Evolutionary conservation across 2,797 vertebrate species (phyloP), one percentile per base, ranked within the genome.

Genomic region (Ara ararauna): DNA sequence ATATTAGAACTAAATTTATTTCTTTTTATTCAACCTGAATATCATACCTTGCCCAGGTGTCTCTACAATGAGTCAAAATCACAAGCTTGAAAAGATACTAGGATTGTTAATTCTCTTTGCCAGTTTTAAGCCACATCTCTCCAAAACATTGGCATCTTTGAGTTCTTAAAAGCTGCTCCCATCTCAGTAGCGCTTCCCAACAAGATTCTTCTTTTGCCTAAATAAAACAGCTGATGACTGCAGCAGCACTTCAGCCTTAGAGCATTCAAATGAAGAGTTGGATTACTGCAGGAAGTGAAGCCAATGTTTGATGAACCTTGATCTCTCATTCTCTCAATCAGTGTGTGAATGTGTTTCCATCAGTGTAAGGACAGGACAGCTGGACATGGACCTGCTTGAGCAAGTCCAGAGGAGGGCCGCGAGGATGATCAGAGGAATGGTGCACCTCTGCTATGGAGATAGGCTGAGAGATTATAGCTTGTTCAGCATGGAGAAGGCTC

Each of bases 191-290:
- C 79, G 76, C 93, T 62, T n/a, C 85, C 68, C 40, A 67, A 30
- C 75, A 71, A 88, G 93, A 76, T 70, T 94, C 30, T 95, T 89
- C 44, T 85, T 90, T 96, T 94, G 79, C 53, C n/a, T 91, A 62
- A 95, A 90, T 87, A 58, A 89, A 89, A n/a, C 36, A 92, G 48
- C n/a, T 89, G 48, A 85, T 95, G 91, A 77, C 64, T 85, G 50
- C 86, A 27, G 60, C 54, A 82, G n/a, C 86, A 38, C 71, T 94
- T 94, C 64, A 90, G 13, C 68, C 68, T 94, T 75, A 62, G 78
- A 92, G 65, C 80, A 74, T 87, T 91, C 80, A 85, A 6, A 91
- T 24, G 6, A 82, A 90, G 80, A 82, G 23, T 73, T 93, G 76
- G 54, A 90, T 96, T 85, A 79, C 51, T 90, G 30, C 77, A 83